Percentiles rank a stretch among this genome's conserved stretches.
These are phyloP conservation scores for Timandra comae DNA, from an alignment of 2,888 invertebrate genomes.

Conservation along the genomic window DNA sequence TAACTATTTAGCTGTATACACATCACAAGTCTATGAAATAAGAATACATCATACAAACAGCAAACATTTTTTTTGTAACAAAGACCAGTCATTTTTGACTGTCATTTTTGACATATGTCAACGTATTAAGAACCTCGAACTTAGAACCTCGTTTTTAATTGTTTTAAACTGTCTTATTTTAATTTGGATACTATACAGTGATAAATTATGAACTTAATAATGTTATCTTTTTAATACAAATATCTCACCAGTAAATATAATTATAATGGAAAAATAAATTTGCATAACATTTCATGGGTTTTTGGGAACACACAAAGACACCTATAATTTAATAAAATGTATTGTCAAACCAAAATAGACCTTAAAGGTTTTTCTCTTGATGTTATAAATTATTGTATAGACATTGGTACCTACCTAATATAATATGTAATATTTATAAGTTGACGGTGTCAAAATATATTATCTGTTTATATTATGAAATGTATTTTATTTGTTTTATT, in stretches of 20 bases:
- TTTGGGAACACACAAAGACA: constrained; percentile 30
- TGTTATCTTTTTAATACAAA: too few relatives aligned
- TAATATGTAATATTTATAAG: constrained; percentile 47
- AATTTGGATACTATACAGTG: too few relatives aligned
- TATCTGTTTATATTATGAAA: constrained; percentile 60
- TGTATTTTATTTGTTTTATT: constrained; percentile 39
- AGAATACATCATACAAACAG: too few relatives aligned
- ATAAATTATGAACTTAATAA: too few relatives aligned
- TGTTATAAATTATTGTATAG: constrained; percentile 37
- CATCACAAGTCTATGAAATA: too few relatives aligned
- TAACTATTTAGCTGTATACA: too few relatives aligned
- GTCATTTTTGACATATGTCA: too few relatives aligned
- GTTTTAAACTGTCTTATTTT: too few relatives aligned
- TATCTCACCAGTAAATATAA: constrained; percentile 5
- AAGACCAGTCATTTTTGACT: too few relatives aligned
- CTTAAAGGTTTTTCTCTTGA: constrained; percentile 32
- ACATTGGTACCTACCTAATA: constrained; percentile 49
- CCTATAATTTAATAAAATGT: constrained; percentile 19
- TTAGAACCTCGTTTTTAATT: too few relatives aligned
- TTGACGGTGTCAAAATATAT: constrained; percentile 73
- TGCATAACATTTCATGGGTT: constrained; percentile 27
- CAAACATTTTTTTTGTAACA: too few relatives aligned
- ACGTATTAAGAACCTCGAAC: too few relatives aligned
- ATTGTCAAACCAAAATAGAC: constrained; percentile 16
- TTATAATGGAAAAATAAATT: constrained; percentile 11